These are phyloP conservation scores for Dreissena polymorpha DNA, from an alignment of 1,140 invertebrate genomes.

Conservation along the genomic window DNA sequence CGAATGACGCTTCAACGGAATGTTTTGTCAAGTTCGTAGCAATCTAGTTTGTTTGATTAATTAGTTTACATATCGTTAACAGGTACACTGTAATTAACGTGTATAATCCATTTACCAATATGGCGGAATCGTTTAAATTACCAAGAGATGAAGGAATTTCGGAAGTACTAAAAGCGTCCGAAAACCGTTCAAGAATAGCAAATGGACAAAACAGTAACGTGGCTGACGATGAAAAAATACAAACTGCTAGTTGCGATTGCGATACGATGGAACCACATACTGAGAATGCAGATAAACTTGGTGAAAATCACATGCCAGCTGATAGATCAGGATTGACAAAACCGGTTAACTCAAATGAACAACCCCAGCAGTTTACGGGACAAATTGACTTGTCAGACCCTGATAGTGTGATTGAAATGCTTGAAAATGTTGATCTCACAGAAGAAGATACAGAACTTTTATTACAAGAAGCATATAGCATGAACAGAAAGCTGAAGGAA, in stretches of 20 bases:
- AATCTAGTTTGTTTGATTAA: no score
- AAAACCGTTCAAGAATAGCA: no score
- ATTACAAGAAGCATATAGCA: conserved; percentile 67
- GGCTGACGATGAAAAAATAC: no score
- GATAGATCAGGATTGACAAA: no score
- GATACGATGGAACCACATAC: no score
- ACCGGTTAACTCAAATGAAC: no score
- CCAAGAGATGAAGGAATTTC: conserved; percentile 37
- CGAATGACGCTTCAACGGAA: conserved; percentile 48
- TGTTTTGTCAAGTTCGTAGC: neutral
- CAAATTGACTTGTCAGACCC: conserved; percentile 61
- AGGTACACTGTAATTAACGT: neutral
- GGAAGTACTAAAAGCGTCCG: conserved; percentile 14
- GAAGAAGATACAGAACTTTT: conserved; percentile 71
- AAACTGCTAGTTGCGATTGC: no score
- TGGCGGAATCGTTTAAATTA: conserved; percentile 7
- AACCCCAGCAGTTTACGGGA: neutral
- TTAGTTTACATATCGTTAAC: no score
- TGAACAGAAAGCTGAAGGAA: conserved; percentile 69
- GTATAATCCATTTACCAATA: neutral
- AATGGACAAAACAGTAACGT: no score
- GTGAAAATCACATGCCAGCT: no score
- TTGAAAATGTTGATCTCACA: conserved; percentile 66
- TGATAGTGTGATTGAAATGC: conserved; percentile 61
- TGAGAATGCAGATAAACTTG: no score